Evolutionary conservation across 2,113 vertebrate species (phyloP).

Genomic region (Pseudonaja textilis): DNA sequence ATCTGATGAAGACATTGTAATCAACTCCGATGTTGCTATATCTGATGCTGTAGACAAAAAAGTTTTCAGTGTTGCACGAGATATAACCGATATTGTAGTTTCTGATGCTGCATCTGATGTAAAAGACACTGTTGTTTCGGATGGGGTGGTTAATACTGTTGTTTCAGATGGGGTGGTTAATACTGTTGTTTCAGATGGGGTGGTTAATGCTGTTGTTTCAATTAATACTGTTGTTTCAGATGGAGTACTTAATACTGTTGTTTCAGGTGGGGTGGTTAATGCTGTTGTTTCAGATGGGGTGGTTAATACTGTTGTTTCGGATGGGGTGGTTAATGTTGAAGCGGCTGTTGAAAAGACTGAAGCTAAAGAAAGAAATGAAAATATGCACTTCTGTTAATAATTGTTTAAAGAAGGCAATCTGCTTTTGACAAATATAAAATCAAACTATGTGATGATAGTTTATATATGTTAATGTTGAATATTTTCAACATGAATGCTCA

Average conservation of each 20-base stretch:
- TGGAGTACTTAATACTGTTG: conserved; percentile 17
- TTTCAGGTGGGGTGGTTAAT: conserved; percentile 44
- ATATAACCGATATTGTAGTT: not conserved
- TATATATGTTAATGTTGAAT: not conserved
- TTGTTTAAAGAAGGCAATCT: not conserved
- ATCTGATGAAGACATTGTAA: conserved; percentile 38
- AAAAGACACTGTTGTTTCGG: conserved; percentile 51
- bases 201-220: conserved; percentile 40
- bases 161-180: not conserved
- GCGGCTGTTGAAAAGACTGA: conserved; percentile 47
- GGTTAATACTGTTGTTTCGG: conserved; percentile 45
- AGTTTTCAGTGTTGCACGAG: not conserved
- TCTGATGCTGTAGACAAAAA: not conserved
- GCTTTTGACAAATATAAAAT: not conserved
- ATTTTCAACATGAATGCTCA: not conserved
- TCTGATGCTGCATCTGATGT: conserved; percentile 28
- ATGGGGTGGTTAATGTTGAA: conserved; percentile 29
- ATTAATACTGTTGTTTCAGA: not conserved
- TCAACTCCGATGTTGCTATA: not conserved
- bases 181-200: conserved; percentile 49
- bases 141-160: conserved; percentile 29
- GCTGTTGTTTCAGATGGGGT: conserved; percentile 49
- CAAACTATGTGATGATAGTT: not conserved
- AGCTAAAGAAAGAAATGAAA: conserved; percentile 39
- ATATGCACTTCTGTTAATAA: not conserved